Evolutionary conservation across 2,888 invertebrate genomes (phyloP).

Genomic region (Serrognathus titanus): DNA sequence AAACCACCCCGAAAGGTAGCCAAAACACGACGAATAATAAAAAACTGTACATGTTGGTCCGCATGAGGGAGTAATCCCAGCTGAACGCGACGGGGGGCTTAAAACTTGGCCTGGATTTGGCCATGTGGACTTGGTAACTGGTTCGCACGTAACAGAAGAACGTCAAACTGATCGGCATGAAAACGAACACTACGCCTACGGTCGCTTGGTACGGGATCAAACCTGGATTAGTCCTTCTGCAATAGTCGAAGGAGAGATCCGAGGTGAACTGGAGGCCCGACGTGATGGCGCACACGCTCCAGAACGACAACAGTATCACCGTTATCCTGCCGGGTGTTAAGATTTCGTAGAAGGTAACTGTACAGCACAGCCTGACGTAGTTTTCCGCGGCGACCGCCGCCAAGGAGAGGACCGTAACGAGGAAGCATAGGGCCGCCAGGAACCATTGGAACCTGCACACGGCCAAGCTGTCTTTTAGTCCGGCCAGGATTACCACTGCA

Average conservation of each 20-base stretch:
- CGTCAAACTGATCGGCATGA: slow-evolving; percentile 57
- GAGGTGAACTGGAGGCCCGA: slow-evolving; percentile 61
- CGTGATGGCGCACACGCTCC: slow-evolving; percentile 55
- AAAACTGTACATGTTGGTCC: slow-evolving; percentile 64
- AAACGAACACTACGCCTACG: slow-evolving; percentile 58
- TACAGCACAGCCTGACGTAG: slow-evolving; percentile 61
- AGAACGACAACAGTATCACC: slow-evolving; percentile 54
- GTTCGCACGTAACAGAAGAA: slow-evolving; percentile 55
- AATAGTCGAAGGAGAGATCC: slow-evolving; percentile 66
- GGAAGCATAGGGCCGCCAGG: slow-evolving; percentile 62
- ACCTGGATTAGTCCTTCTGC: slow-evolving; percentile 55
- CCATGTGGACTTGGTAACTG: slow-evolving; percentile 52
- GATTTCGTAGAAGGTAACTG: slow-evolving; percentile 51
- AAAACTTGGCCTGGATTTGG: slow-evolving; percentile 56
- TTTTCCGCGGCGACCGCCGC: slow-evolving; percentile 65
- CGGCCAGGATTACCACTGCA: slow-evolving; percentile 67
- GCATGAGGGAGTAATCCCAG: slow-evolving; percentile 60
- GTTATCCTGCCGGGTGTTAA: slow-evolving; percentile 54
- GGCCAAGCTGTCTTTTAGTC: slow-evolving; percentile 53
- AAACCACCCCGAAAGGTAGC: slow-evolving; percentile 64
- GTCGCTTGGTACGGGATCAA: slow-evolving; percentile 56
- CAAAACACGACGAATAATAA: slow-evolving; percentile 61
- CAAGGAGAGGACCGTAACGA: slow-evolving; percentile 61
- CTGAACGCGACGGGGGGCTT: slow-evolving; percentile 61
- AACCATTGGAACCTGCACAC: slow-evolving; percentile 68